phyloP scores from a whole-genome alignment of 2,113 vertebrate species.

The Manacus vitellinus region DNA sequence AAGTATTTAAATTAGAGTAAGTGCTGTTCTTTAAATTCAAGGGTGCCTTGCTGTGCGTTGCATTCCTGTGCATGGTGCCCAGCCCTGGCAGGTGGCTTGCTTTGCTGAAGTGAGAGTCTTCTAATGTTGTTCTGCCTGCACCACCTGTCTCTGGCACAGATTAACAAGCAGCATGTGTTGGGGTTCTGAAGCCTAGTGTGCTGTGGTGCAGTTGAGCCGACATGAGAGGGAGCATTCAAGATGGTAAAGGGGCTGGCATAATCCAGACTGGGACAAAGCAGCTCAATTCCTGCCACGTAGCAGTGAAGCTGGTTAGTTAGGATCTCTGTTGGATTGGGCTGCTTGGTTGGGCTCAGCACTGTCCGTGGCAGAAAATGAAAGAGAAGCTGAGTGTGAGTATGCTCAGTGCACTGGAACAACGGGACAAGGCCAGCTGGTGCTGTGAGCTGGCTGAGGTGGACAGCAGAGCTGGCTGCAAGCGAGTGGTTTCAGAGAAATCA shows the following conservation, averaged over 20 bases:
- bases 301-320: background rate
- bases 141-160: background rate
- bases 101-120: background rate
- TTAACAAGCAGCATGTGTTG: background rate
- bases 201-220: background rate
- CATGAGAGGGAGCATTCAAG: accelerated
- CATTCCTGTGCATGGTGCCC: background rate
- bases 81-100: background rate
- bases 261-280: background rate
- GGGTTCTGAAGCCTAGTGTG: background rate
- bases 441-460: background rate
- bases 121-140: background rate
- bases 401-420: background rate
- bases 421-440: background rate
- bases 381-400: background rate
- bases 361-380: background rate
- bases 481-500: background rate
- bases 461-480: background rate
- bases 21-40: background rate
- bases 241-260: background rate
- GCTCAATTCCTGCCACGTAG: accelerated
- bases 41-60: background rate
- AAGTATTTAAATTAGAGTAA: background rate
- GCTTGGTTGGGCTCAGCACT: background rate
- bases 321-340: background rate